A percentile compares a stretch with the other conserved stretches of the same genome.
Evolutionary conservation across 2,113 vertebrate genomes (phyloP).

Genomic region (Phrynocephalus versicolor): DNA sequence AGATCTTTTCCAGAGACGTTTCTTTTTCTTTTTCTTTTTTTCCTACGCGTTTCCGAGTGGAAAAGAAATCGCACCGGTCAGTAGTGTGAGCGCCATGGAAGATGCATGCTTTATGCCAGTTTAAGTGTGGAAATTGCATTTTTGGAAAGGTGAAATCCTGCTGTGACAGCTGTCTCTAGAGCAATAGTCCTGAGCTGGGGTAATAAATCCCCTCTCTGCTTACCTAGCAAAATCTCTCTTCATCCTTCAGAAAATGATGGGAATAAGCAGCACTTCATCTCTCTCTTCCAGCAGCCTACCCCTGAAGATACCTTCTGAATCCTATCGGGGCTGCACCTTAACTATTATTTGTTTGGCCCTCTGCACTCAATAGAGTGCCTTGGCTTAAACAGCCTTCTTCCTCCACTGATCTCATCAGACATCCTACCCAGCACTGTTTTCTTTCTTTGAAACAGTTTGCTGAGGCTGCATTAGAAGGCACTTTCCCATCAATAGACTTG

Average conservation of each 20-base stretch:
- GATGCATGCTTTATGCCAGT: constrained; percentile 1
- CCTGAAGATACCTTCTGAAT: neutral
- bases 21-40: no score
- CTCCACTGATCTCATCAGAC: no score
- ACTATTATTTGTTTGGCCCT: neutral
- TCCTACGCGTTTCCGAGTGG: neutral
- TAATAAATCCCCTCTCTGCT: constrained; percentile 59
- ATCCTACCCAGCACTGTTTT: neutral
- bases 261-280: neutral
- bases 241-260: constrained; percentile 48
- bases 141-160: constrained; percentile 45
- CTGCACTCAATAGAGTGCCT: neutral
- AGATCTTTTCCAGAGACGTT: neutral
- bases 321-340: neutral
- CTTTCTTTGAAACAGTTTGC: constrained; percentile 14
- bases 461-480: constrained; percentile 41
- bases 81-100: neutral
- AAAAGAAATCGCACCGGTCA: neutral
- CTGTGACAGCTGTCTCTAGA: constrained; percentile 62
- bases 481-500: constrained; percentile 37
- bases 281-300: neutral
- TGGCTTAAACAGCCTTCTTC: constrained; percentile 17
- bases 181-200: constrained; percentile 29
- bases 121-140: constrained; percentile 45
- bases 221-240: constrained; percentile 39